Conservation (phyloP, 2,797 vertebrate species). For the Enteromius mattozi region DNA sequence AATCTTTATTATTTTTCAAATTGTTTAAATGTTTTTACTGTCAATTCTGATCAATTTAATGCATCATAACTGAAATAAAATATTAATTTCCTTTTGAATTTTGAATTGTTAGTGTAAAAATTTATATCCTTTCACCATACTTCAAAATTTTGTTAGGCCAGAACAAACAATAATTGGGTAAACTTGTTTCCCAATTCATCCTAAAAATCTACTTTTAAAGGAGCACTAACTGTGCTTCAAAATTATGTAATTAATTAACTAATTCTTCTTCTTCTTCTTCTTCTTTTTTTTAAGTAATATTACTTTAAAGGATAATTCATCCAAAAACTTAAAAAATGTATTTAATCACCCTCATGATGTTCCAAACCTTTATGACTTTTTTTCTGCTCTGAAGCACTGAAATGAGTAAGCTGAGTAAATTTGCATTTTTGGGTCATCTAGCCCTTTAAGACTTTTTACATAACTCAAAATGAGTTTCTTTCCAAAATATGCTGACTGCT, state of each 20-base stretch:
- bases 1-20: not conserved
- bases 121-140: not conserved
- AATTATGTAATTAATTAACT: not conserved
- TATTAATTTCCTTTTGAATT: not conserved
- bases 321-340: not conserved
- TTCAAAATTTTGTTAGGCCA: not conserved
- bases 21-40: not conserved
- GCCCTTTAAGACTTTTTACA: not conserved
- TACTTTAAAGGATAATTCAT: not conserved
- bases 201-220: not conserved
- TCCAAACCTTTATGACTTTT: not conserved
- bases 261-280: too few relatives aligned
- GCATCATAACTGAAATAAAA: not conserved
- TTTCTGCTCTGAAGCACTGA: not conserved
- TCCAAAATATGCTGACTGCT: slow-evolving; percentile 7
- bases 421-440: not conserved
- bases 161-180: not conserved
- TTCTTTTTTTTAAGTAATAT: not conserved
- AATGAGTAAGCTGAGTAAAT: not conserved
- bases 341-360: not conserved
- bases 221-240: not conserved
- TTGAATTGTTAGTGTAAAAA: not conserved
- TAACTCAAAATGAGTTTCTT: not conserved
- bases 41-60: not conserved
- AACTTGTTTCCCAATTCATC: not conserved